Percentiles rank a stretch among this genome's conserved stretches.
These are phyloP conservation scores for Euphydryas editha DNA, from an alignment of 2,888 invertebrate species.

Conservation along the genomic window DNA sequence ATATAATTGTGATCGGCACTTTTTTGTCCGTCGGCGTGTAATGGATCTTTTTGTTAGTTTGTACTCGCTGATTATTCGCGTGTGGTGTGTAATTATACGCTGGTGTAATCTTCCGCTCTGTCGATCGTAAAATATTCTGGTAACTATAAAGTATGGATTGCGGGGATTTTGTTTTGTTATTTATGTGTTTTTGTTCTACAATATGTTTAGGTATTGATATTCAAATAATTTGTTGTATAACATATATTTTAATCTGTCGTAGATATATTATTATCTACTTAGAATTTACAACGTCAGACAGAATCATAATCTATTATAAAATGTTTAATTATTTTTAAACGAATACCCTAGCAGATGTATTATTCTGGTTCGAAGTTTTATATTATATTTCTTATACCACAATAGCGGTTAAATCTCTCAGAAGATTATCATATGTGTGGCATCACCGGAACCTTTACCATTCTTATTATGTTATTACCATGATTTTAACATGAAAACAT, in stretches of 20 bases:
- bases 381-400: too few relatives aligned
- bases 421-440: too few relatives aligned
- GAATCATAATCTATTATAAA: not conserved
- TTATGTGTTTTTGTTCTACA: constrained; percentile 16
- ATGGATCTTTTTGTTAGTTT: constrained; percentile 49
- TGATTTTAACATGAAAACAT: not conserved
- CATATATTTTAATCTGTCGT: not conserved
- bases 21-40: constrained; percentile 51
- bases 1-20: constrained; percentile 61
- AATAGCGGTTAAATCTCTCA: too few relatives aligned
- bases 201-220: not conserved
- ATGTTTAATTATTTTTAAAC: not conserved
- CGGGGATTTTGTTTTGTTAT: constrained; percentile 3
- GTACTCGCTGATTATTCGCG: constrained; percentile 39
- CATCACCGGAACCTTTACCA: too few relatives aligned
- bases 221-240: not conserved
- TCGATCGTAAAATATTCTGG: constrained; percentile 28
- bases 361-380: too few relatives aligned
- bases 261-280: not conserved
- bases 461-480: too few relatives aligned
- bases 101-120: constrained; percentile 39
- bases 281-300: not conserved
- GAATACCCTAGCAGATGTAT: not conserved
- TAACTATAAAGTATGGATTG: constrained; percentile 30
- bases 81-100: constrained; percentile 42